A percentile compares a stretch with the other conserved stretches of the same genome.
phyloP scores from a whole-genome alignment of 2,888 invertebrate genomes.

The Morpho achilles region DNA sequence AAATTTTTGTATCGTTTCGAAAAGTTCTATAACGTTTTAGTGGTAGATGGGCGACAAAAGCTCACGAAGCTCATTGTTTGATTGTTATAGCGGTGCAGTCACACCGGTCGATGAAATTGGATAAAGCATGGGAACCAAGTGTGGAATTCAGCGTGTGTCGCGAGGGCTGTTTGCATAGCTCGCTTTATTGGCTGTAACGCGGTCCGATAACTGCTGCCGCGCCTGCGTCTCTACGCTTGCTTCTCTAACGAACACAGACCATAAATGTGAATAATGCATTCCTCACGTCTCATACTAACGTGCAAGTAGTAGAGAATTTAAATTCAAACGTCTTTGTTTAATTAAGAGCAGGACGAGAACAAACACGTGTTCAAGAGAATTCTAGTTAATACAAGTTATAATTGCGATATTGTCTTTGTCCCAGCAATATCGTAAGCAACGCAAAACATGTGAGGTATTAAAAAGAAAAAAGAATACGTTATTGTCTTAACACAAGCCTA shows the following conservation, averaged over 20 bases:
- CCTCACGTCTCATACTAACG: slow-evolving; percentile 36
- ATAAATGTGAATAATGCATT: slow-evolving; percentile 51
- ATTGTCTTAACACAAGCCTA: slow-evolving; percentile 10
- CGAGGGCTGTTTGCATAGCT: slow-evolving; percentile 71
- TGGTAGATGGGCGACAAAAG: slow-evolving; percentile 56
- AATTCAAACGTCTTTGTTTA: too few species aligned
- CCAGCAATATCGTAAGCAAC: background rate
- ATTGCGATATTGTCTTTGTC: too few species aligned
- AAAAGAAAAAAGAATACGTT: background rate
- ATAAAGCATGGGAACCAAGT: slow-evolving; percentile 73
- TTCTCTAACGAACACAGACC: slow-evolving; percentile 56
- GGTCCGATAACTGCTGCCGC: slow-evolving; percentile 49
- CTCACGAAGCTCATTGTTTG: slow-evolving; percentile 64
- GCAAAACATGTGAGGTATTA: background rate
- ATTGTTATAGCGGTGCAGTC: slow-evolving; percentile 58
- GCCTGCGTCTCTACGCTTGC: slow-evolving; percentile 33
- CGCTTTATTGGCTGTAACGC: slow-evolving; percentile 73
- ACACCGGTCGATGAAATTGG: slow-evolving; percentile 70
- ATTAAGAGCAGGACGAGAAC: too few species aligned
- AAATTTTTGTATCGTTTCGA: background rate
- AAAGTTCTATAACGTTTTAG: slow-evolving; percentile 33
- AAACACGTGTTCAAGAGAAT: too few species aligned
- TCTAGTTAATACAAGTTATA: too few species aligned
- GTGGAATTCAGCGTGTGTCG: slow-evolving; percentile 64
- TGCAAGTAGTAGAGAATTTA: too few species aligned